Evolutionary conservation across 2,888 invertebrate species (phyloP).

Genomic region (Phytoseiulus persimilis): DNA sequence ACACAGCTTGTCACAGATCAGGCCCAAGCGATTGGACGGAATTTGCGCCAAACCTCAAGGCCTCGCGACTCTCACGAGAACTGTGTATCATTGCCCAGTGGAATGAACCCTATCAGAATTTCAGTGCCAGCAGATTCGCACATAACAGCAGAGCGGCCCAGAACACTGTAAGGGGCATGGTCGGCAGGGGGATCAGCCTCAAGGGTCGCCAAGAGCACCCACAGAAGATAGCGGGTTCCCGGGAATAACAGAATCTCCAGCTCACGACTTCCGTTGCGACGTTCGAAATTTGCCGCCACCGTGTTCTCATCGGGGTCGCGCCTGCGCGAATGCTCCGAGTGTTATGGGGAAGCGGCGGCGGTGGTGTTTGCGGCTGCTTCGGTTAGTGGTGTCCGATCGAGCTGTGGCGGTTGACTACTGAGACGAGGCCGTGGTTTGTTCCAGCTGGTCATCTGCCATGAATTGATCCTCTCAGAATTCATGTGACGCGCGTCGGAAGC

Average conservation of each 20-base stretch:
- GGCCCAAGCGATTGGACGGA: too few relatives aligned
- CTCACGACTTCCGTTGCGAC: not conserved
- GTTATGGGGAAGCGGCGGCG: not conserved
- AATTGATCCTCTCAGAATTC: not conserved
- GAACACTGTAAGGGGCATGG: too few relatives aligned
- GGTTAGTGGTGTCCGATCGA: not conserved
- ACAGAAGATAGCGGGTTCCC: too few relatives aligned
- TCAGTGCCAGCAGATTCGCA: too few relatives aligned
- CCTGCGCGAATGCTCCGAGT: not conserved
- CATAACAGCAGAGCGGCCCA: too few relatives aligned
- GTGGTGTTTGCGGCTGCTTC: not conserved
- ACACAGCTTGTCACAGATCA: too few relatives aligned
- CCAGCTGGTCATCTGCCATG: not conserved
- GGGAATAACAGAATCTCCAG: not conserved
- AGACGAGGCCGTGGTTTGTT: not conserved
- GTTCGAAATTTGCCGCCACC: not conserved
- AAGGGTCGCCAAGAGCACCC: too few relatives aligned
- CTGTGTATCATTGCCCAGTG: too few relatives aligned
- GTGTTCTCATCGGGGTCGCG: not conserved
- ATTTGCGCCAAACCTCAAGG: too few relatives aligned
- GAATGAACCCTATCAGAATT: too few relatives aligned
- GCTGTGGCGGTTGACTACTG: not conserved
- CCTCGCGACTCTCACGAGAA: too few relatives aligned
- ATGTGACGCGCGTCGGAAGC: not conserved
- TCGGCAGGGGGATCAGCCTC: too few relatives aligned